Conservation (phyloP, 2,113 vertebrate genomes). For the Syngnathoides biaculeatus region DNA sequence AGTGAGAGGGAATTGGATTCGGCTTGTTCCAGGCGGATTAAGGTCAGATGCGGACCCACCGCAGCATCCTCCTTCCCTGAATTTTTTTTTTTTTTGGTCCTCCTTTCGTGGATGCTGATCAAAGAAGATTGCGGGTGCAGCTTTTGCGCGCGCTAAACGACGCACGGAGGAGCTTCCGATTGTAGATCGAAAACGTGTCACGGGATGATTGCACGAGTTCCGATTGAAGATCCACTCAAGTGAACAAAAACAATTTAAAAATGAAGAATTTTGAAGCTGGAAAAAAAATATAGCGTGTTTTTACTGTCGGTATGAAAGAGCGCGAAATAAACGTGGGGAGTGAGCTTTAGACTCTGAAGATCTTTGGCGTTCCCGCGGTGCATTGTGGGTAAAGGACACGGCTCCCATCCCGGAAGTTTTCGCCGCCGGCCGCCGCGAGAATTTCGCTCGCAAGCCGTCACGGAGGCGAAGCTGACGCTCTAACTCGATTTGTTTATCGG, state of each 20-base stretch:
- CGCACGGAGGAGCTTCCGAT: not conserved
- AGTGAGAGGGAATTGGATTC: not conserved
- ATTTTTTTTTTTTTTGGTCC: too few relatives aligned
- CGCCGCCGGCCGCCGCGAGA: not conserved
- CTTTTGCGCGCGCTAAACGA: not conserved
- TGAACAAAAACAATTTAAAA: too few relatives aligned
- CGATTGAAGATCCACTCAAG: too few relatives aligned
- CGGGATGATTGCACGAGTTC: too few relatives aligned
- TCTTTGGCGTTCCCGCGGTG: constrained; percentile 51
- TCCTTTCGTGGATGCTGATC: not conserved
- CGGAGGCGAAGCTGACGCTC: not conserved
- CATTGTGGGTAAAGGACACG: constrained; percentile 37
- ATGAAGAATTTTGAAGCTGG: too few relatives aligned
- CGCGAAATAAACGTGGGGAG: not conserved
- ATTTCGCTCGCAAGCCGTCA: too few relatives aligned
- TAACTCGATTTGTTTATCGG: not conserved
- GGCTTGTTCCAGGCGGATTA: not conserved
- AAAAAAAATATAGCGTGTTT: too few relatives aligned
- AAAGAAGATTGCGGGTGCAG: not conserved
- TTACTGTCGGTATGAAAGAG: too few relatives aligned
- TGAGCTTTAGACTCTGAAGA: not conserved
- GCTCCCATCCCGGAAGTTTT: not conserved
- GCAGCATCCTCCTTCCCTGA: constrained; percentile 49
- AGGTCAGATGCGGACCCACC: constrained; percentile 1
- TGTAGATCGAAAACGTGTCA: not conserved